phyloP scores from a whole-genome alignment of 2,113 vertebrate genomes.

The Andinoacara biseriatus region DNA sequence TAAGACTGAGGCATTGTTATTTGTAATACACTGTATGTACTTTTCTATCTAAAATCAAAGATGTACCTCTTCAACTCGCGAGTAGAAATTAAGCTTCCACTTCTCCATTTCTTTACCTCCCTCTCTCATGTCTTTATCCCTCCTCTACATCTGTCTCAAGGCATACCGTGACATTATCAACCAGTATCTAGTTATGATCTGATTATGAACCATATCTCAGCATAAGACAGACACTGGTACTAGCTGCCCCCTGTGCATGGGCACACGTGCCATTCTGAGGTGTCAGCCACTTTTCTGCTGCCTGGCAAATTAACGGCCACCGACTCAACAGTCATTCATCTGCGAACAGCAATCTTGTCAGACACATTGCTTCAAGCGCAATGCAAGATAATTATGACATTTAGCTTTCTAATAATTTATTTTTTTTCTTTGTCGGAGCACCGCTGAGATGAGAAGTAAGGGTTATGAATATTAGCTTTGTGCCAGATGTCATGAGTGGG shows the following conservation, averaged over 20 bases:
- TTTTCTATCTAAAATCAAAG: slow-evolving; percentile 25
- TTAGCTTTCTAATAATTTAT: slow-evolving; percentile 60
- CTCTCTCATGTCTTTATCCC: slow-evolving; percentile 49
- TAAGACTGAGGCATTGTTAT: slow-evolving; percentile 10
- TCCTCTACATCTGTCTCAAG: slow-evolving; percentile 70
- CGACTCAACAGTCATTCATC: slow-evolving; percentile 84
- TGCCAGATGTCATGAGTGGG: slow-evolving; percentile 81
- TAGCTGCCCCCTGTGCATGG: slow-evolving; percentile 77
- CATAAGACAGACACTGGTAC: slow-evolving; percentile 74
- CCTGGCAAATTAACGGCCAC: slow-evolving; percentile 87
- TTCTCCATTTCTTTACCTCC: slow-evolving; percentile 7
- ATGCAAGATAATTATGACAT: slow-evolving; percentile 53
- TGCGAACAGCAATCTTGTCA: slow-evolving; percentile 75
- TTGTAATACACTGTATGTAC: not conserved
- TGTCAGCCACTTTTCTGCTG: slow-evolving; percentile 87
- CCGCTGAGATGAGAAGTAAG: slow-evolving; percentile 39
- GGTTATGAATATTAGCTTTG: slow-evolving; percentile 70
- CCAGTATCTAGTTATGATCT: slow-evolving; percentile 83
- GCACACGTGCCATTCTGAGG: slow-evolving; percentile 73
- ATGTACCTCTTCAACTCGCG: slow-evolving; percentile 7
- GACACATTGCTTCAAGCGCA: slow-evolving; percentile 44
- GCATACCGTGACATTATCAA: slow-evolving; percentile 82
- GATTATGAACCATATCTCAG: slow-evolving; percentile 71
- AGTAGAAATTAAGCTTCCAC: slow-evolving; percentile 11
- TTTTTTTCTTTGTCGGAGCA: slow-evolving; percentile 26